Conservation (phyloP, 2,797 vertebrate genomes). For the Bucorvus abyssinicus region DNA sequence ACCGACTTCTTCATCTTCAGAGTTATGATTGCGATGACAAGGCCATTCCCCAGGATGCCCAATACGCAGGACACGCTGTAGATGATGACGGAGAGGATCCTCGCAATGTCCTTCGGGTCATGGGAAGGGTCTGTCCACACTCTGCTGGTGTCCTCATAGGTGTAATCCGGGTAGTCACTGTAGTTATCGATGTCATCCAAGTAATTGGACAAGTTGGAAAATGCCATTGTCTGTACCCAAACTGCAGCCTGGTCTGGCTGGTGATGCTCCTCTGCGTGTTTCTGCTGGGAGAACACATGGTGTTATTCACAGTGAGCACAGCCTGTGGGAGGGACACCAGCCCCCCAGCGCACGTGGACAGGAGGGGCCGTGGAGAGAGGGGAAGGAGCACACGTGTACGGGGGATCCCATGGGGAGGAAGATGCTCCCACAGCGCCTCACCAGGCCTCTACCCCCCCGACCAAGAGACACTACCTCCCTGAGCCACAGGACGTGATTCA, state of each 20-base stretch:
- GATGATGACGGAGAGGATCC: constrained; percentile 71
- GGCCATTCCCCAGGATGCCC: constrained; percentile 85
- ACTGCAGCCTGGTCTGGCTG: not conserved
- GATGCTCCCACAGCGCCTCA: not conserved
- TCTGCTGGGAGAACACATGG: not conserved
- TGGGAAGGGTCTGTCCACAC: not conserved
- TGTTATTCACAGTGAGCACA: not conserved
- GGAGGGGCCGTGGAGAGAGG: accelerated
- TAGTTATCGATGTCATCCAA: not conserved
- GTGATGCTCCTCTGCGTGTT: not conserved
- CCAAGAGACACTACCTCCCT: not conserved
- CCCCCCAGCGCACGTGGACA: accelerated
- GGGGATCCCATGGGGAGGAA: accelerated
- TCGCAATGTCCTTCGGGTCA: not conserved
- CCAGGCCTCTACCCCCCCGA: not conserved
- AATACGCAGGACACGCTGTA: constrained; percentile 81
- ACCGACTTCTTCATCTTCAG: constrained; percentile 91
- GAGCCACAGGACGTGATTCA: constrained; percentile 10
- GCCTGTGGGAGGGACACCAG: accelerated
- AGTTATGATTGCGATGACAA: constrained; percentile 87
- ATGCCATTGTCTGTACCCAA: constrained; percentile 41
- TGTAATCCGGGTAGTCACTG: constrained; percentile 12
- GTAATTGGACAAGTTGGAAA: constrained; percentile 34
- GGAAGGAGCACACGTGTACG: accelerated
- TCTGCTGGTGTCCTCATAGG: not conserved